Conservation (phyloP, 2,888 invertebrate species). For the Apodemia zela region DNA sequence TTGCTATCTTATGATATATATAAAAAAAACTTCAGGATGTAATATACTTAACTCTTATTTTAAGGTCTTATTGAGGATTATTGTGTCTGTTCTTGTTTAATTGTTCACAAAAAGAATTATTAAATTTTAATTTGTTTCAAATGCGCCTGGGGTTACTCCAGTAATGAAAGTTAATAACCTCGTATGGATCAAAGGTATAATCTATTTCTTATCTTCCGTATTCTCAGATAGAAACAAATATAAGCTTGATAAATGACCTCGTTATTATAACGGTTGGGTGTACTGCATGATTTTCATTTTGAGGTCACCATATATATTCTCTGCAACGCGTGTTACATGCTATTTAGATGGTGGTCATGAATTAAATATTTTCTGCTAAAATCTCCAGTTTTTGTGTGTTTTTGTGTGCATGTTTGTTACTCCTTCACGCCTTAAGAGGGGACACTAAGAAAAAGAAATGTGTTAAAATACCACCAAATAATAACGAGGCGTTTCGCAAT, state of each 20-base stretch:
- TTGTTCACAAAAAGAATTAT: no score
- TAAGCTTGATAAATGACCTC: conserved; percentile 74
- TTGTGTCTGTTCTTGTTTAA: no score
- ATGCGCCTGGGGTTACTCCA: not conserved
- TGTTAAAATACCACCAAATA: no score
- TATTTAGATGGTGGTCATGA: conserved; percentile 40
- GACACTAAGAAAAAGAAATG: no score
- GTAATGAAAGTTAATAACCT: not conserved
- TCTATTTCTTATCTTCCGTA: conserved; percentile 46
- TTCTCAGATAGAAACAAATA: conserved; percentile 62
- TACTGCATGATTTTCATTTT: conserved; percentile 72
- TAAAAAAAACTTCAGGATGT: no score
- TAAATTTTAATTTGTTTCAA: not conserved
- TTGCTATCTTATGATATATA: no score
- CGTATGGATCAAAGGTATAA: conserved; percentile 36
- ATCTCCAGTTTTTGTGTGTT: no score
- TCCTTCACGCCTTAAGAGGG: no score
- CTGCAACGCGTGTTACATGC: conserved; percentile 57
- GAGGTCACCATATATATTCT: conserved; percentile 66
- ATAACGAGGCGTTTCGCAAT: no score
- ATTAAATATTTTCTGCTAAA: not conserved
- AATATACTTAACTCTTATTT: no score
- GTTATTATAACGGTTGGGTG: conserved; percentile 74
- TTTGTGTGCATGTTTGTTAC: no score
- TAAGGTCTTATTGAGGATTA: no score